Evolutionary conservation across 2,888 invertebrate species (phyloP), one percentile per base, ranked within the genome.

Genomic region (Noctua janthe): DNA sequence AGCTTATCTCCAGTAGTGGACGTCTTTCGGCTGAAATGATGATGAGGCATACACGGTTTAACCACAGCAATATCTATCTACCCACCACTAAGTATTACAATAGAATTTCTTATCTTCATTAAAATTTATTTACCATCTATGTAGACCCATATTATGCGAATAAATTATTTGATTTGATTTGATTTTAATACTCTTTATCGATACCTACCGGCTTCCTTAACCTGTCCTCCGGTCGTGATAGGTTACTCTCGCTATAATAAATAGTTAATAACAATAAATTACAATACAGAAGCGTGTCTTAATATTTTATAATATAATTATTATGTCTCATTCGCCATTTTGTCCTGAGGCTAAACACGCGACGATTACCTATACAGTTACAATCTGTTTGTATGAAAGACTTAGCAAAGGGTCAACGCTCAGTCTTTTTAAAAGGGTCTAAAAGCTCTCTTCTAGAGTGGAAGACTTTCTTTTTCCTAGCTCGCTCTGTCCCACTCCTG

Each of bases 271-370:
- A 54, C 59, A 80, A 83, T 77, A 86, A 83, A 83, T 86, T 70
- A 85, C 67, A 77, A 71, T 20, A 75, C 78, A 76, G 74, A 76
- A 85, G 71, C 75, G 51, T 75, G 82, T 72, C 74, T 39, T 86
- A 83, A 83, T 86, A 83, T 75, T 83, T 80, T 77, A 83, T 83
- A 77, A 29, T 81, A 71, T 39, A 81, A 85, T 84, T 85, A 76
- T 81, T 71, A 77, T 72, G 71, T 84, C 86, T 71, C 72, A 84
- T 78, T 73, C 79, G 47, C 66, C 59, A 77, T 83, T 39, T 77
- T 80, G 49, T 67, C 85, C 80, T 71, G 71, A 70, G 83, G 85
- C 85, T 23, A 70, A 39, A 13, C 74, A 83, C 87, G 86, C 74
- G 35, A 66, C 76, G 66, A 74, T 39, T 70, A 29, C 43, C 59